A percentile compares a stretch with the other conserved stretches of the same genome.
These are phyloP conservation scores for Oreochromis grahami DNA, from an alignment of 2,797 vertebrate genomes.

Conservation along the genomic window DNA sequence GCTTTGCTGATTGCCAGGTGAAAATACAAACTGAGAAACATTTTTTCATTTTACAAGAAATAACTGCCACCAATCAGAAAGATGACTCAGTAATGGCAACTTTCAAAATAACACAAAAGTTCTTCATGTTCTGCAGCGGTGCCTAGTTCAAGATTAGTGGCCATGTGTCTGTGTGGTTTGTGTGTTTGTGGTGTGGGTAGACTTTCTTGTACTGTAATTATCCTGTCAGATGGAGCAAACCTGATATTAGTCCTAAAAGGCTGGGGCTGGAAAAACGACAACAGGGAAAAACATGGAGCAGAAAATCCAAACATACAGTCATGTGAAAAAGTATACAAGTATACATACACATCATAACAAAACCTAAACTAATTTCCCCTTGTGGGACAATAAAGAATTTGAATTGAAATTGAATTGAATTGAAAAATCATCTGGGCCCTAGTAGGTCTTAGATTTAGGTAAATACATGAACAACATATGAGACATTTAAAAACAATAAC, in stretches of 20 bases:
- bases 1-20: background rate
- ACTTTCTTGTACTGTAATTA: background rate
- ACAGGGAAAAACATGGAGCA: accelerated
- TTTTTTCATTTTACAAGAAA: background rate
- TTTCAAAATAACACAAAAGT: background rate
- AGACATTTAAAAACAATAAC: background rate
- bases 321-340: background rate
- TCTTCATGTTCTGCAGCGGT: background rate
- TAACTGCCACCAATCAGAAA: background rate
- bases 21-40: background rate
- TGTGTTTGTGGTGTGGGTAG: background rate
- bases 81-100: background rate
- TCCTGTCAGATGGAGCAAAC: background rate
- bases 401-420: background rate
- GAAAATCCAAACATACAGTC: background rate
- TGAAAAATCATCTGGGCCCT: background rate
- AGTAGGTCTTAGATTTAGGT: background rate
- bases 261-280: background rate
- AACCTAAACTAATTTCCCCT: accelerated
- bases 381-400: background rate
- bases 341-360: background rate
- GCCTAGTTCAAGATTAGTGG: background rate
- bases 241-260: background rate
- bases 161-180: background rate
- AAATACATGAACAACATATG: background rate